Evolutionary conservation across 2,797 vertebrate species (phyloP).

Genomic region (Tenualosa thibaudeaui): DNA sequence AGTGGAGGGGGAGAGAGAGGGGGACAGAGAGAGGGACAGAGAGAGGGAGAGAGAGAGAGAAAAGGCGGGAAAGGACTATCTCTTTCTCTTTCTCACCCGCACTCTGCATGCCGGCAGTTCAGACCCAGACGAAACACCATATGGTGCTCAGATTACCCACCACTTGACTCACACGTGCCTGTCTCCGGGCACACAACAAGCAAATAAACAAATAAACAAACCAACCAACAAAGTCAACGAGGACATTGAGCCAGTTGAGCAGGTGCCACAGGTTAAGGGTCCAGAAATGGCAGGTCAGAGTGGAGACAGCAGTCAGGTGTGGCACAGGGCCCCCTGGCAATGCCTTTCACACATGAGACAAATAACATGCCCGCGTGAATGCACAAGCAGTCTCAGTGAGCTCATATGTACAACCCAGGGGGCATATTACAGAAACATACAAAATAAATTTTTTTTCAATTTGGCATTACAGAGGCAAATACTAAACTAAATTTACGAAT

Average conservation of each 20-base stretch:
- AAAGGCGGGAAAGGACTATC: neutral
- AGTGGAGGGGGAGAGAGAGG: neutral
- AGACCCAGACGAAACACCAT: constrained; percentile 51
- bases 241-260: constrained; percentile 27
- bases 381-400: neutral
- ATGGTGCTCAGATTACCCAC: constrained; percentile 46
- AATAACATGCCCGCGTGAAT: neutral
- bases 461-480: too few relatives aligned
- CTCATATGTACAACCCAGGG: neutral
- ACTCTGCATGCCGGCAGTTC: constrained; percentile 23
- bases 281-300: constrained; percentile 4
- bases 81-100: neutral
- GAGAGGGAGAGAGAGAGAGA: neutral
- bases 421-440: too few relatives aligned
- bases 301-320: neutral
- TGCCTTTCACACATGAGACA: neutral
- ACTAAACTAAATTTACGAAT: too few relatives aligned
- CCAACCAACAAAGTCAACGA: constrained; percentile 46
- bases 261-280: neutral
- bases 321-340: neutral
- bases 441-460: too few relatives aligned
- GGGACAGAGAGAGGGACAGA: neutral
- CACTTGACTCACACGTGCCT: constrained; percentile 27
- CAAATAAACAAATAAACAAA: neutral
- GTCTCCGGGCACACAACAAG: constrained; percentile 19